phyloP scores from a whole-genome alignment of 1,140 invertebrate species.

The Carcinoscorpius rotundicauda region DNA sequence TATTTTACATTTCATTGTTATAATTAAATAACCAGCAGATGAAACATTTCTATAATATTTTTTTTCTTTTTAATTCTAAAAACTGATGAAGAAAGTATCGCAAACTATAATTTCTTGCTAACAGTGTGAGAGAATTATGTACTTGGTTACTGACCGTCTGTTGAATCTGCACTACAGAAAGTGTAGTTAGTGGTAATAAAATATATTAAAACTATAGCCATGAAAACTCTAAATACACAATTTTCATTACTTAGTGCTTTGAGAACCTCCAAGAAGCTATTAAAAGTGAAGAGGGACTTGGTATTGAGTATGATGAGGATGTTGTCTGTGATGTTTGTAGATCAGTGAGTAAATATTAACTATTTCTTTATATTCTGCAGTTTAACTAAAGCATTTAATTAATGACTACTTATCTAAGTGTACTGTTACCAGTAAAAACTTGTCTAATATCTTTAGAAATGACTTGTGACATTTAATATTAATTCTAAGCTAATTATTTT shows the following conservation, averaged over 20 bases:
- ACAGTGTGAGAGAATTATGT: no score
- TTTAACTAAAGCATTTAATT: background rate
- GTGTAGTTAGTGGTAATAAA: no score
- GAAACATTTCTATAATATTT: no score
- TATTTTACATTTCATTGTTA: no score
- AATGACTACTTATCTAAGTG: background rate
- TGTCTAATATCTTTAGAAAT: background rate
- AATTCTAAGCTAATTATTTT: background rate
- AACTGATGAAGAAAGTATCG: no score
- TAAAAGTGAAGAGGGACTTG: slow-evolving; percentile 83
- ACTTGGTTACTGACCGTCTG: no score
- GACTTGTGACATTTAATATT: background rate
- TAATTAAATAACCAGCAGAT: no score
- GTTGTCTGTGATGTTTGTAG: slow-evolving; percentile 95
- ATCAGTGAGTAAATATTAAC: slow-evolving; percentile 49
- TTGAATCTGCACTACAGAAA: no score
- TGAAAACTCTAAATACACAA: background rate
- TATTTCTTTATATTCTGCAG: slow-evolving; percentile 5
- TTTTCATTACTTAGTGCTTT: slow-evolving; percentile 49
- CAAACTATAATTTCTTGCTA: no score
- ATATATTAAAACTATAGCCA: slow-evolving; percentile 2
- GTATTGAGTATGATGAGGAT: slow-evolving; percentile 95
- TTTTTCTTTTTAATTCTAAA: no score
- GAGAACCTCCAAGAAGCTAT: slow-evolving; percentile 87
- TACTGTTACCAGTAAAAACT: background rate